Base-by-base conservation (phyloP, 2,888 invertebrate species). In the Megamerina dolium region DNA sequence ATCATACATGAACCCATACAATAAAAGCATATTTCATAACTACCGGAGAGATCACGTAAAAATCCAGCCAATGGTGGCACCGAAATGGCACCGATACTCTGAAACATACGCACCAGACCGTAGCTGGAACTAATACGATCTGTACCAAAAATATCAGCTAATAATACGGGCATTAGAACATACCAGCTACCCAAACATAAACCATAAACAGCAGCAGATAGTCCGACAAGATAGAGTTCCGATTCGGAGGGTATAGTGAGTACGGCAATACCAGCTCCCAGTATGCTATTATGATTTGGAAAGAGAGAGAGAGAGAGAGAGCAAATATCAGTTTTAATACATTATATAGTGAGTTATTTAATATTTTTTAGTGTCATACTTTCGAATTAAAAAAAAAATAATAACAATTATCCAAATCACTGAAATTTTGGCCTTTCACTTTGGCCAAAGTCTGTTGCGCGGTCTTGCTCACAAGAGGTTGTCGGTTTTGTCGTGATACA, bases 1-100 rank as follows among this genome's bases (percentile, higher is more conserved):
- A 83, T 78, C 84, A 84, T 84, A 55, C 82, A 83, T 2, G 83
- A 80, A 1, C 85, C 84, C 84, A 85, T 84, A 51, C 83, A 83
- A 62, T 83, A 79, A 70, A 84, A 85, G 58, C 83, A 82, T 62
- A 81, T 79, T 3, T 78, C 78, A 62, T 84, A 85, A 37, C 82
- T 82, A 13, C 83, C 84, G 0, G 83, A 83, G 2, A 82, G 74
- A 60, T 85, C 84, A 1, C 82, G 74, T 9, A 84, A 60, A 14
- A 79, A 74, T 18, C 85, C 85, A 49, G 83, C 81, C 19, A 84
- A 74, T 1, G 85, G 85, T 2, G 85, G 85, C 31, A 84, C 81
- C 2, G 82, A 81, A 19, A 85, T 80, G 0, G 83, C 84, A 0
- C 83, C 83, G 17, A 84, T 68, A 51, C 85, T 84, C 72, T 85